These are phyloP conservation scores for Sisor rabdophorus DNA, from an alignment of 2,113 vertebrate genomes.

Conservation along the genomic window DNA sequence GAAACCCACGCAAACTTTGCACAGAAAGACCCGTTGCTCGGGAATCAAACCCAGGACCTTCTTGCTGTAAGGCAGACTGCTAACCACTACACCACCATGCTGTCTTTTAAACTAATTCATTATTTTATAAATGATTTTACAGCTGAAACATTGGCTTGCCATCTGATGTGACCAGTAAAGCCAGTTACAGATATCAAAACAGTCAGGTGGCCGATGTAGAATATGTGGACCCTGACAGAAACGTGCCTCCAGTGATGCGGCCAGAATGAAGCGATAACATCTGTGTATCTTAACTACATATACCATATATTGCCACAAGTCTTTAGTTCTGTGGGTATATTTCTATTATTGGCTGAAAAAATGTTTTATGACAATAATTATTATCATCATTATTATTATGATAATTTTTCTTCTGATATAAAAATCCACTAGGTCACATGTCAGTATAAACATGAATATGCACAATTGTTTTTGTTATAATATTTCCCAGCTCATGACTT, in stretches of 20 bases:
- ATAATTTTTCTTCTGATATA: constrained; percentile 38
- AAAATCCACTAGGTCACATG: constrained; percentile 24
- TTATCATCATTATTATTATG: constrained; percentile 20
- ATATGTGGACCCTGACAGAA: constrained; percentile 20
- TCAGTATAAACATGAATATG: constrained; percentile 4
- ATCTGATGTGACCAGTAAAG: constrained; percentile 59
- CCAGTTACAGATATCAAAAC: constrained; percentile 11
- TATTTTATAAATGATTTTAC: constrained; percentile 44
- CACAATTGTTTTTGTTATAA: neutral
- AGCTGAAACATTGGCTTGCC: constrained; percentile 74
- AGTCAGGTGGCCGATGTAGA: constrained; percentile 27
- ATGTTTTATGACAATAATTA: constrained; percentile 31
- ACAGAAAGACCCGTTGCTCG: no score
- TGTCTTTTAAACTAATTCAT: no score
- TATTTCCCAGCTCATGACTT: neutral
- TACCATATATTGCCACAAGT: constrained; percentile 31
- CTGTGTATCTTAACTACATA: constrained; percentile 40
- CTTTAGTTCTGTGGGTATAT: constrained; percentile 39
- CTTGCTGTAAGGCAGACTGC: no score
- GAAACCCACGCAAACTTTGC: no score
- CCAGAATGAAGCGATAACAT: constrained; percentile 47
- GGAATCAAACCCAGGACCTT: no score
- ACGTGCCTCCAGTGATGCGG: constrained; percentile 33
- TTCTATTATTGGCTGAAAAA: constrained; percentile 20
- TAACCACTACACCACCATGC: no score